Conservation (phyloP, 2,888 invertebrate species). For the Sinotaia quadrata region DNA sequence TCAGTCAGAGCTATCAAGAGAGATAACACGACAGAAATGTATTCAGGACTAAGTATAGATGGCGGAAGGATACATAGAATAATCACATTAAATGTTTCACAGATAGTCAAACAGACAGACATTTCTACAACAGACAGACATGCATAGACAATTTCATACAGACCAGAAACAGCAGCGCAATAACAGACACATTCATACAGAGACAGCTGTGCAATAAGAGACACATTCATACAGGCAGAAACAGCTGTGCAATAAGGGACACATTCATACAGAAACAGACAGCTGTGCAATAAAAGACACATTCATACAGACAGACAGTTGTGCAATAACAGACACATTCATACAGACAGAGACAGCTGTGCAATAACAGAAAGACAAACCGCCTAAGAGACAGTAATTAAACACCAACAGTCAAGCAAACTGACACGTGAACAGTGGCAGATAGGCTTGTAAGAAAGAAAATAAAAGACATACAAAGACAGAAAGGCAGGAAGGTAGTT, state of each 20-base stretch:
- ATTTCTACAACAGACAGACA: not conserved
- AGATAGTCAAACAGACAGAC: too few species aligned
- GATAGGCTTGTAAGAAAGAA: not conserved
- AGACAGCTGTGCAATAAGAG: not conserved
- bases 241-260: not conserved
- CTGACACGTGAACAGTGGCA: not conserved
- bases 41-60: too few species aligned
- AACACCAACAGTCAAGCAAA: not conserved
- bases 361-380: not conserved
- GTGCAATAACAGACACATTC: not conserved
- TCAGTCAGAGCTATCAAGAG: too few species aligned
- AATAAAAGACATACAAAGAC: not conserved
- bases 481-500: not conserved
- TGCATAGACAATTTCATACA: not conserved
- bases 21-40: too few species aligned
- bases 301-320: not conserved
- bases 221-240: constrained; percentile 4
- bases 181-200: not conserved
- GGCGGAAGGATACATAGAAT: too few species aligned
- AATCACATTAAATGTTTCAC: too few species aligned
- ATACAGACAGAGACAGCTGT: constrained; percentile 1
- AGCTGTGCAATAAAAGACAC: not conserved
- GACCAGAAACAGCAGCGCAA: not conserved
- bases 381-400: not conserved
- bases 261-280: not conserved